Base-by-base conservation (phyloP, 2,797 vertebrate genomes). In the Corythornis leucogaster region DNA sequence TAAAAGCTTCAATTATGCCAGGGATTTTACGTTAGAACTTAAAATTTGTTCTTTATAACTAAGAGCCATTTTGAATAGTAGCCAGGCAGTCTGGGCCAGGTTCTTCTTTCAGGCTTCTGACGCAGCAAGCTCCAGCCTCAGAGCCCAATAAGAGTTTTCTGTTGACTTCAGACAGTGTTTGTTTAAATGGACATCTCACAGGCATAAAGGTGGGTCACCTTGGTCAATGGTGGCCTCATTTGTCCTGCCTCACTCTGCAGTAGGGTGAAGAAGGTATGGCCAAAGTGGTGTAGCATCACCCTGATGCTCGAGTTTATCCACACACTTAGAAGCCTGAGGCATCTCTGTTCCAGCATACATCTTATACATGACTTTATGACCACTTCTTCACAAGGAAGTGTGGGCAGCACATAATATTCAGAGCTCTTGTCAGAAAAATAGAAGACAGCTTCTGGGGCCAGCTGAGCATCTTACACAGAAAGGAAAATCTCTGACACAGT, bases 41-140 rank as follows among this genome's bases (percentile, higher is more conserved):
- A 95, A 85, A 93, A 92, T 95, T 95, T 95, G 89, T 95, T 92
- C 93, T 96, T 93, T 94, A 85, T 89, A 94, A 93, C 87, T 92
- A 79, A 95, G 89, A 95, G 92, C 63, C 0, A 0, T 93, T 92
- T 95, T 95, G 94, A 93, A 87, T 10, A 79, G 77, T 25, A 76
- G 91, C 93, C 94, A 96, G 63, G 77, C 77, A 93, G 66, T 48
- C 25, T 16, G 63, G 77, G 80, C 92, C 89, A 91, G 91, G 89
- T 93, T 89, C 92, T 92, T 80, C 89, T 79, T 89, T 87, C 42
- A 81, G 63, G 55, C 69, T 83, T 85, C 69, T 73, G 51, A 69
- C 69, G 50, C 43, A 90, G 54, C 73, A 75, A 89, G 68, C 64
- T 73, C 2, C 0, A 2, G 59, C 58, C 61, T 89, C 11, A 7